Conservation (phyloP, 2,113 vertebrate species). For the Elgaria multicarinata region DNA sequence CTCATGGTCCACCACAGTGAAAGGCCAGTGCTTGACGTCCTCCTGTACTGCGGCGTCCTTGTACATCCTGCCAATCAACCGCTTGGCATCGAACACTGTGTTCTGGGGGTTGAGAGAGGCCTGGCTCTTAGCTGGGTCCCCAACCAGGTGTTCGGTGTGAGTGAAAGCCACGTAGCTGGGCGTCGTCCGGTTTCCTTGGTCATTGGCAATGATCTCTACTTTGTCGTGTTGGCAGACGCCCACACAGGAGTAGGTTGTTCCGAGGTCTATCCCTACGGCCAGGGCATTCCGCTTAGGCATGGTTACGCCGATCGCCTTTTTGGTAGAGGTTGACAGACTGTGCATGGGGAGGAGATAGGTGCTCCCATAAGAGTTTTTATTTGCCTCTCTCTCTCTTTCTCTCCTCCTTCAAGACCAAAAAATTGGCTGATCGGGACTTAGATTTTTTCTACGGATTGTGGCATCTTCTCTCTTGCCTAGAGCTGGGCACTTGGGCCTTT, state of each 20-base stretch:
- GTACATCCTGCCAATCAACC: constrained; percentile 88
- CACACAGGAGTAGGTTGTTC: constrained; percentile 94
- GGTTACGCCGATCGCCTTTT: neutral
- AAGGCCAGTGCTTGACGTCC: constrained; percentile 93
- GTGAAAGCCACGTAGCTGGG: constrained; percentile 93
- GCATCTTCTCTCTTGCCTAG: neutral
- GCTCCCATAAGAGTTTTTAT: neutral
- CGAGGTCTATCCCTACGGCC: constrained; percentile 90
- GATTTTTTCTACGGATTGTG: neutral
- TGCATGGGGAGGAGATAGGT: neutral
- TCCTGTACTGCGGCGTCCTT: constrained; percentile 89
- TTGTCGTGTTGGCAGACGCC: constrained; percentile 94
- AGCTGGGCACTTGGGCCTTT: constrained; percentile 9
- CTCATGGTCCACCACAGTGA: constrained; percentile 85
- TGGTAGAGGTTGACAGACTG: neutral
- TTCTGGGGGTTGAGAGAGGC: constrained; percentile 93
- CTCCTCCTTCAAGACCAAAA: neutral
- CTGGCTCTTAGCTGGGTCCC: constrained; percentile 92
- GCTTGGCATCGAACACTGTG: constrained; percentile 93
- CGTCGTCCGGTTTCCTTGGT: constrained; percentile 92
- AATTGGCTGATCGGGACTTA: neutral
- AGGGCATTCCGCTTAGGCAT: constrained; percentile 80
- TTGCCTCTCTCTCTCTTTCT: neutral
- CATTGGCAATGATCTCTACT: constrained; percentile 93
- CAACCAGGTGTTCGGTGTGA: constrained; percentile 87